phyloP scores from a whole-genome alignment of 2,797 vertebrate species.

The Enteromius afrohamiltoni region DNA sequence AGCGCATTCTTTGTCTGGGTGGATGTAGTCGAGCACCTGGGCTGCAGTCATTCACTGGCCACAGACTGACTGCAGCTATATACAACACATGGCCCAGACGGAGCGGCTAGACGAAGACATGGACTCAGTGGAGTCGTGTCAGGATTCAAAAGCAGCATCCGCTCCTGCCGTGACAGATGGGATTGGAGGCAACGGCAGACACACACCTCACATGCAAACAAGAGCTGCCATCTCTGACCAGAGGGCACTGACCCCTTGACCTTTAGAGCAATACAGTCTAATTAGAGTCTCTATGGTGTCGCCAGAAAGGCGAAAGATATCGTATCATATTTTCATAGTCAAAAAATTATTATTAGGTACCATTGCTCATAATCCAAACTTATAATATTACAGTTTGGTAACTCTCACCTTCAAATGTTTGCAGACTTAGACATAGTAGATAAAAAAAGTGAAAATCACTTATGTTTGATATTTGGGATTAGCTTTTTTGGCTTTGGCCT shows the following conservation, averaged over 20 bases:
- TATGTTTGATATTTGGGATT: not conserved
- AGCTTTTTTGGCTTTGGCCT: not conserved
- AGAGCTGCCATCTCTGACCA: conserved; percentile 51
- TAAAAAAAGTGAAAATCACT: not conserved
- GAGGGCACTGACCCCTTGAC: conserved; percentile 40
- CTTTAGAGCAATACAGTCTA: conserved; percentile 28
- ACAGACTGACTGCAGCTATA: conserved; percentile 52
- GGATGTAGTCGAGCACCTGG: conserved; percentile 43
- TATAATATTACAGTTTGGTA: not conserved
- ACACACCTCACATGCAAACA: conserved; percentile 48
- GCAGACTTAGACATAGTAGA: not conserved
- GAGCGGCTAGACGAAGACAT: conserved; percentile 51
- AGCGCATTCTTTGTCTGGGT: conserved; percentile 34
- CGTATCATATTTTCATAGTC: not conserved
- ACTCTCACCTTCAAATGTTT: not conserved
- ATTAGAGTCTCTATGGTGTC: conserved; percentile 18
- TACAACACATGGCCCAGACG: conserved; percentile 48
- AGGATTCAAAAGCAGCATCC: conserved; percentile 23
- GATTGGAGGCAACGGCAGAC: conserved; percentile 38
- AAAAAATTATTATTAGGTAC: not conserved
- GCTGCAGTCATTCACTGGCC: conserved; percentile 37
- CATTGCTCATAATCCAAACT: not conserved
- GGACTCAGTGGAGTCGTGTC: conserved; percentile 20
- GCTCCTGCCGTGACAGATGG: conserved; percentile 42
- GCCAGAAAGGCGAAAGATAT: not conserved